A percentile compares a stretch with the other conserved stretches of the same genome.
These are phyloP conservation scores for Petrocephalus sullivani DNA, from an alignment of 2,797 vertebrate genomes.

Conservation along the genomic window DNA sequence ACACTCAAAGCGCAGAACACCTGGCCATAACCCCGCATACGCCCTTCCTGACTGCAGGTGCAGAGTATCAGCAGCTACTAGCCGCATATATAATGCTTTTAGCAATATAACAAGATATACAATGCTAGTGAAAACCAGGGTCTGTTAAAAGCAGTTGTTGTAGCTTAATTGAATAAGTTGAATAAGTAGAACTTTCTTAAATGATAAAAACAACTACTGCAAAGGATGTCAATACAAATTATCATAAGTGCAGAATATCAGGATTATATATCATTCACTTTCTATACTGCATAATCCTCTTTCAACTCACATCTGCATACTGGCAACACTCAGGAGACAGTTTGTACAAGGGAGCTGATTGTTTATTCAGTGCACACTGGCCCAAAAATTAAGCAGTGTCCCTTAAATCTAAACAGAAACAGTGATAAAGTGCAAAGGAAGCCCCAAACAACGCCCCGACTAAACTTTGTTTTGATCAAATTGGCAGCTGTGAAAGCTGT, in stretches of 20 bases:
- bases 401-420: not conserved
- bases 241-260: not conserved
- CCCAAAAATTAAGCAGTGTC: not conserved
- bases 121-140: not conserved
- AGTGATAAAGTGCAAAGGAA: not conserved
- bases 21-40: conserved; percentile 65
- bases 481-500: not conserved
- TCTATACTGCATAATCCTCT: not conserved
- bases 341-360: not conserved
- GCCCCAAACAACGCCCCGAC: not conserved
- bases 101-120: not conserved
- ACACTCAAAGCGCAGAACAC: conserved; percentile 42
- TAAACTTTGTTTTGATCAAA: not conserved
- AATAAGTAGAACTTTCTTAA: not conserved
- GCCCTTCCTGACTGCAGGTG: conserved; percentile 53
- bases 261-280: not conserved
- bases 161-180: not conserved
- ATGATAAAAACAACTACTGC: not conserved
- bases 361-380: not conserved
- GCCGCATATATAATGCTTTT: conserved; percentile 14
- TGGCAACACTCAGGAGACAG: not conserved
- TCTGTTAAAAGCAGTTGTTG: not conserved
- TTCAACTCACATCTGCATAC: not conserved
- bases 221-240: not conserved
- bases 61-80: conserved; percentile 44